Evolutionary conservation across 2,888 invertebrate species (phyloP).

Genomic region (Cataglyphis albicans): DNA sequence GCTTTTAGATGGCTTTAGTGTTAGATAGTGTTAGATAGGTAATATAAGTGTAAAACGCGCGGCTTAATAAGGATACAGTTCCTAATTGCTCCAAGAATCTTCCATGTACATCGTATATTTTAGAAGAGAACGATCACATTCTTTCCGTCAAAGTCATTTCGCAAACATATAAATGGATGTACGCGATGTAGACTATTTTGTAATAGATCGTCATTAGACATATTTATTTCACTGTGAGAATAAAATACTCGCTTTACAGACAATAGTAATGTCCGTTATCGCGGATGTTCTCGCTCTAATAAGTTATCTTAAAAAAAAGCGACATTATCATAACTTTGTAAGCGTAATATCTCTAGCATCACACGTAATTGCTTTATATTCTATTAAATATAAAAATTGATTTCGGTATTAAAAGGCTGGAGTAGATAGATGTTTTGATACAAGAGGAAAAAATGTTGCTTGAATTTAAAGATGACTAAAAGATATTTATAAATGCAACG

Average conservation of each 20-base stretch:
- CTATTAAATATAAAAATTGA: slow-evolving; percentile 55
- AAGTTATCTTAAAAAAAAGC: not conserved
- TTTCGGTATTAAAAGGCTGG: not conserved
- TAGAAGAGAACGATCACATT: slow-evolving; percentile 16
- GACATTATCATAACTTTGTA: slow-evolving; percentile 39
- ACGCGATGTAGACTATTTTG: slow-evolving; percentile 55
- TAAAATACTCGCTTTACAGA: slow-evolving; percentile 39
- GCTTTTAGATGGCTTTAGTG: slow-evolving; percentile 33
- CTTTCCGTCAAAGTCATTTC: slow-evolving; percentile 2
- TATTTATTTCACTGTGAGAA: slow-evolving; percentile 24
- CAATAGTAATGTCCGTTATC: slow-evolving; percentile 23
- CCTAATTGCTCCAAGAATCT: slow-evolving; percentile 64
- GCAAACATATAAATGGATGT: slow-evolving; percentile 31
- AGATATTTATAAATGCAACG: not conserved
- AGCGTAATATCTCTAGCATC: slow-evolving; percentile 57
- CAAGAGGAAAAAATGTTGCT: slow-evolving; percentile 11
- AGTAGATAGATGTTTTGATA: slow-evolving; percentile 29
- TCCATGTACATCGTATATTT: slow-evolving; percentile 36
- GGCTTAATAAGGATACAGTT: slow-evolving; percentile 66
- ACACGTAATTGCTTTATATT: slow-evolving; percentile 56
- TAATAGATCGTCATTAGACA: slow-evolving; percentile 36
- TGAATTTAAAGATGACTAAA: not conserved
- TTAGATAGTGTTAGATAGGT: slow-evolving; percentile 28
- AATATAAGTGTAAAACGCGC: not conserved
- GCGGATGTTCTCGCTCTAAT: slow-evolving; percentile 2